Conservation (phyloP, 1,140 invertebrate species). For the Delia radicum region DNA sequence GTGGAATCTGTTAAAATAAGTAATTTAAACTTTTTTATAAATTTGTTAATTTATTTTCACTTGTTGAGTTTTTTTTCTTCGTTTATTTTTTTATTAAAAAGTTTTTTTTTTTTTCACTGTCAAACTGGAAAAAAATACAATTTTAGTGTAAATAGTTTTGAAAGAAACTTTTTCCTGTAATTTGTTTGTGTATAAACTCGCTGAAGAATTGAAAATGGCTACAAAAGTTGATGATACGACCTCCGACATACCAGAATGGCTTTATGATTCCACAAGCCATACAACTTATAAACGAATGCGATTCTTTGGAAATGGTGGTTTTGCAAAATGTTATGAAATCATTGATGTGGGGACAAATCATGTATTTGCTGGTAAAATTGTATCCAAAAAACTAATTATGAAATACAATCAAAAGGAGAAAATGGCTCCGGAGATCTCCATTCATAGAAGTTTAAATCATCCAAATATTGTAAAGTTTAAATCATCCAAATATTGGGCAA, state of each 20-base stretch:
- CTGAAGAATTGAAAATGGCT: constrained; percentile 42
- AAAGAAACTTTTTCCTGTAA: neutral
- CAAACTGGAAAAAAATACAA: neutral
- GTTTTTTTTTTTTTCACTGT: neutral
- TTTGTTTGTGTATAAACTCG: neutral
- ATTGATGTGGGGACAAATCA: constrained; percentile 74
- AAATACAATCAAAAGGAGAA: constrained; percentile 94
- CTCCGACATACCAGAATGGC: constrained; percentile 76
- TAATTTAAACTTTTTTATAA: neutral
- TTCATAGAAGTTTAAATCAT: constrained; percentile 85
- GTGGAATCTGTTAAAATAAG: neutral
- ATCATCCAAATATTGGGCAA: constrained; percentile 91
- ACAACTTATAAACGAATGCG: constrained; percentile 80
- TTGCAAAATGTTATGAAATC: constrained; percentile 98
- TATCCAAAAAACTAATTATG: constrained; percentile 87
- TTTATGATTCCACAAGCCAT: constrained; percentile 72
- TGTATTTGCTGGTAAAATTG: constrained; percentile 94
- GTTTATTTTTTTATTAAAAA: neutral
- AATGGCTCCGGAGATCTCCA: constrained; percentile 93
- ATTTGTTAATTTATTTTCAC: neutral
- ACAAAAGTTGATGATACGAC: constrained; percentile 49
- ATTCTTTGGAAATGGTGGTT: constrained; percentile 94
- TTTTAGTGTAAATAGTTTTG: neutral
- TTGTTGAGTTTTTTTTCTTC: no score
- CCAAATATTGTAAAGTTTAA: constrained; percentile 94